Percentiles rank a stretch among this genome's conserved stretches.
phyloP scores from a whole-genome alignment of 2,797 vertebrate genomes.

The Bryconaethiops microstoma region DNA sequence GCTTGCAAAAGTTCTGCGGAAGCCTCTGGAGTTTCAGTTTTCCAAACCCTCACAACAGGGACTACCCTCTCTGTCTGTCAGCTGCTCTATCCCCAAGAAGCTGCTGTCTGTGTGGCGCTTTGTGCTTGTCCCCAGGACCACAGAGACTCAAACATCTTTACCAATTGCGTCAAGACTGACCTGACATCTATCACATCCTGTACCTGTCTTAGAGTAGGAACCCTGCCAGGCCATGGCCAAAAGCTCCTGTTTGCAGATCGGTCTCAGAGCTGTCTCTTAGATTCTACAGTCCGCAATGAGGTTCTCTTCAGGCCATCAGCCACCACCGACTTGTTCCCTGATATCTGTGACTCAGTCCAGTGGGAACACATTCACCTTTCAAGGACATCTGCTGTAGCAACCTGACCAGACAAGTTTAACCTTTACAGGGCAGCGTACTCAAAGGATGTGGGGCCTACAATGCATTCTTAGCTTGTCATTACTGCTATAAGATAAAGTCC shows the following conservation, averaged over 20 bases:
- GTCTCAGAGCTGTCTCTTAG: conserved; percentile 42
- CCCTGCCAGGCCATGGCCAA: background rate
- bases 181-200: conserved; percentile 21
- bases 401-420: conserved; percentile 11
- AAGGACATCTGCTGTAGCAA: conserved; percentile 34
- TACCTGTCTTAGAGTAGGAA: conserved; percentile 3
- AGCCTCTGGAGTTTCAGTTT: conserved; percentile 5
- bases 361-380: conserved; percentile 38
- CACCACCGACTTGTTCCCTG: background rate
- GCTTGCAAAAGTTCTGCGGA: background rate
- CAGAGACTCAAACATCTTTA: conserved; percentile 15
- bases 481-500: background rate
- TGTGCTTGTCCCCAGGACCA: background rate
- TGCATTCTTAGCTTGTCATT: background rate
- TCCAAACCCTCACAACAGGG: conserved; percentile 13
- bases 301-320: conserved; percentile 34
- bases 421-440: background rate
- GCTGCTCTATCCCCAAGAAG: conserved; percentile 17
- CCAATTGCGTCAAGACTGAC: background rate
- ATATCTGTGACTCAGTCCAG: conserved; percentile 20
- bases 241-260: conserved; percentile 25
- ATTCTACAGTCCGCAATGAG: conserved; percentile 35
- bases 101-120: background rate
- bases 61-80: conserved; percentile 13
- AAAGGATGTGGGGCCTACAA: background rate